Evolutionary conservation across 2,113 vertebrate species (phyloP), one percentile per base, ranked within the genome.

Genomic region (Nothocercus julius): DNA sequence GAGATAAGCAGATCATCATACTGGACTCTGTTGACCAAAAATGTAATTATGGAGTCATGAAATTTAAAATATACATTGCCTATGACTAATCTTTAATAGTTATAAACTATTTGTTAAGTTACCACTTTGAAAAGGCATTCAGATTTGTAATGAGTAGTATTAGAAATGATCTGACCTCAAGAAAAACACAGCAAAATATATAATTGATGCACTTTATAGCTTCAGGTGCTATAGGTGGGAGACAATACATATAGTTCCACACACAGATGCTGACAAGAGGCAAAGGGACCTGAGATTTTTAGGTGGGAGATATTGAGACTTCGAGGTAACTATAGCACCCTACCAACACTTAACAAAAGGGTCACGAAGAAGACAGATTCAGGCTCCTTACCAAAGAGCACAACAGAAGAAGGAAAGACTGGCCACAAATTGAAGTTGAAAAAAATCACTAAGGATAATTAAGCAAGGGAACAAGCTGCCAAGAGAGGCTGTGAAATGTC

Each of bases 211-310:
- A 45, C 17, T 83, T 88, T 54, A 68, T 68, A 93, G 74, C 36
- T 87, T 19, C 49, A 18, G 81, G 92, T 10, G 40, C 15, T 89
- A 67, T 8, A 93, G 27, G 18, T 76, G 17, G 40, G 81, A 49
- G 21, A 63, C 27, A 61, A 87, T 9, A 69, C 10, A 53, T 4
- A 51, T 25, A 77, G 93, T 68, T 51, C 38, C 28, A 11, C 34
- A 84, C 67, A 12, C 1, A 30, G 1, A 1, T 64, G 21, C 25
- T 36, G 51, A 13, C 12, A 10, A 89, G 68, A 74, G 32, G 25
- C 5, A 64, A 36, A 88, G 6, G 2, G 19, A 78, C 9, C 0
- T 0, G 3, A 1, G 0, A 22, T 42, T 86, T 51, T 92, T 24
- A 70, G 9, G 4, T 18, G 20, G 0, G 1, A 67, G 36, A 64